A percentile compares a stretch with the other conserved stretches of the same genome.
Evolutionary conservation across 2,888 invertebrate genomes (phyloP).

Genomic region (Gonocerus acuteangulatus): DNA sequence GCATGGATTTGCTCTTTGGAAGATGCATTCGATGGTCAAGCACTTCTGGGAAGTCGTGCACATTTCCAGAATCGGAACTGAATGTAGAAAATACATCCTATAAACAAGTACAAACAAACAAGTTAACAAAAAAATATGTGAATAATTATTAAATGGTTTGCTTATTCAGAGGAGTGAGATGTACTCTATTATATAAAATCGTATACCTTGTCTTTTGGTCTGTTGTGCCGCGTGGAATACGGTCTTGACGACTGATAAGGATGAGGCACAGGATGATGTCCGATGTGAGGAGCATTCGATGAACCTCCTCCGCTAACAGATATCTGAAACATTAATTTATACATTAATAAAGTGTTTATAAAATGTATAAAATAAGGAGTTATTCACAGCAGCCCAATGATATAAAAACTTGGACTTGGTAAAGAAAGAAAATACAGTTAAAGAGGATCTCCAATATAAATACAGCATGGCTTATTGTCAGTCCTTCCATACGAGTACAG

Average conservation of each 20-base stretch:
- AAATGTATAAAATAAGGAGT: no score
- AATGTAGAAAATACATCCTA: conserved; percentile 57
- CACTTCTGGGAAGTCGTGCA: conserved; percentile 58
- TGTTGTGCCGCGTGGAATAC: conserved; percentile 40
- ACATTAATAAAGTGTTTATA: no score
- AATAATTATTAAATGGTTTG: no score
- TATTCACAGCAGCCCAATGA: no score
- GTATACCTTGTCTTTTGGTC: conserved; percentile 49
- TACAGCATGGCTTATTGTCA: no score
- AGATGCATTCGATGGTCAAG: conserved; percentile 44
- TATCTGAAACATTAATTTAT: neutral
- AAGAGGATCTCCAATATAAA: no score
- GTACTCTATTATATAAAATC: no score
- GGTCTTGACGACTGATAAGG: conserved; percentile 36
- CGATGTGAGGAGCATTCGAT: conserved; percentile 14
- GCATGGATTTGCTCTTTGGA: conserved; percentile 57
- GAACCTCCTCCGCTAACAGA: conserved; percentile 37
- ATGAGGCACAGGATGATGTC: conserved; percentile 29
- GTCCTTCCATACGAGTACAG: no score
- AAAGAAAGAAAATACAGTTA: no score
- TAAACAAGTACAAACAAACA: conserved; percentile 2
- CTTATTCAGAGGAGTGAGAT: no score
- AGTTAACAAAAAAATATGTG: conserved; percentile 4
- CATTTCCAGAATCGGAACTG: conserved; percentile 72
- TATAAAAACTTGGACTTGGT: no score